These are phyloP conservation scores for Dorcus parallelipipedus DNA, from an alignment of 2,888 invertebrate species.

Conservation along the genomic window DNA sequence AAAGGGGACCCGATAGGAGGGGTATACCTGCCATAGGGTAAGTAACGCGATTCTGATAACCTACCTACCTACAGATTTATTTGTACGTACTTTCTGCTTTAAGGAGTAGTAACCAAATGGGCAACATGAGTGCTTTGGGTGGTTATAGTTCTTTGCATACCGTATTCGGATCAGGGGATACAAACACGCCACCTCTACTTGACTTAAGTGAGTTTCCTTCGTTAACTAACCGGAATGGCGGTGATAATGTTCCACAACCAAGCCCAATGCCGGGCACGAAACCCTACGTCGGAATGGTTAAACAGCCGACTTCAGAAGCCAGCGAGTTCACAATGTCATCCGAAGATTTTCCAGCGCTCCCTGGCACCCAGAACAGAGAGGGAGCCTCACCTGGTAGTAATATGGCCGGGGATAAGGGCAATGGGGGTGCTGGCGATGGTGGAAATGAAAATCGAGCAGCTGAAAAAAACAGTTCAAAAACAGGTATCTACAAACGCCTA, in stretches of 20 bases:
- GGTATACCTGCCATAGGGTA: conserved; percentile 53
- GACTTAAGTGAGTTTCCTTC: conserved; percentile 93
- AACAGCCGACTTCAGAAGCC: conserved; percentile 88
- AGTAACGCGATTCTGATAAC: conserved; percentile 26
- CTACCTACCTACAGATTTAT: too few relatives aligned
- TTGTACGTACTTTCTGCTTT: conserved; percentile 24
- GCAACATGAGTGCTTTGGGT: conserved; percentile 63
- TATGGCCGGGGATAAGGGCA: conserved; percentile 48
- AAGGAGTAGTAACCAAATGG: conserved; percentile 58
- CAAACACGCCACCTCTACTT: conserved; percentile 75
- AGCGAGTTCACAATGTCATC: conserved; percentile 97
- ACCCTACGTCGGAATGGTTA: conserved; percentile 95
- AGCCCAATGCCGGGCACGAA: conserved; percentile 87
- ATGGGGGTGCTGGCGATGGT: conserved; percentile 43
- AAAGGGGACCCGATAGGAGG: conserved; percentile 77
- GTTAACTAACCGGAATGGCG: conserved; percentile 80
- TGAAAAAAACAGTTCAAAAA: conserved; percentile 38
- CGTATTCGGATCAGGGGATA: conserved; percentile 67
- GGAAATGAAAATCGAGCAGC: conserved; percentile 30
- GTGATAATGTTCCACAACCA: conserved; percentile 71
- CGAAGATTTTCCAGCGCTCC: conserved; percentile 99
- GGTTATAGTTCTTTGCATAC: conserved; percentile 66
- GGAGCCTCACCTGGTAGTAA: conserved; percentile 64
- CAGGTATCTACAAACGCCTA: conserved; percentile 35
- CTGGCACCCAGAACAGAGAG: conserved; percentile 79